A percentile compares a stretch with the other conserved stretches of the same genome.
Conservation (phyloP, 2,113 vertebrate genomes). For the Panthera uncia region DNA sequence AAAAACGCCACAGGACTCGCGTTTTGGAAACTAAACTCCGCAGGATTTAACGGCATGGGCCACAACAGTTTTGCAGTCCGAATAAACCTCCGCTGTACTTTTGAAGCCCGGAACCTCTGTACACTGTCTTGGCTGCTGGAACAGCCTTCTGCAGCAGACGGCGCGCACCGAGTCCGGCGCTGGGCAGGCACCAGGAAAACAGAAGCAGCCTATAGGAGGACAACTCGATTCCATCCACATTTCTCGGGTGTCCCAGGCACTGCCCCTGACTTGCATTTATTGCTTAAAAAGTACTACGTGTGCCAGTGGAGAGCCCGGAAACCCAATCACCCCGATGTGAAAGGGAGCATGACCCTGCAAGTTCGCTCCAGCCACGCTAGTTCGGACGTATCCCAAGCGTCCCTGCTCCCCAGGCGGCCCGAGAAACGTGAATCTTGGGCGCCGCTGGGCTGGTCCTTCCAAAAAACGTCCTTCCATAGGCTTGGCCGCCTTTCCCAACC, state of each 20-base stretch:
- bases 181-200: background rate
- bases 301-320: background rate
- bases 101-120: background rate
- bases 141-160: background rate
- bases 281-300: background rate
- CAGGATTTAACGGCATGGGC: background rate
- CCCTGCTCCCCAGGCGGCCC: background rate
- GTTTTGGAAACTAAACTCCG: background rate
- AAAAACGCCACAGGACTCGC: background rate
- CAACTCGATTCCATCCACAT: background rate
- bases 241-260: background rate
- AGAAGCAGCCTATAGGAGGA: background rate
- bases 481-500: background rate
- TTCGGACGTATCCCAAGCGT: background rate
- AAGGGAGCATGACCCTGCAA: background rate
- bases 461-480: background rate
- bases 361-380: background rate
- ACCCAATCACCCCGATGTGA: background rate
- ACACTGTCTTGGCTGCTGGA: background rate
- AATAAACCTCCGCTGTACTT: background rate
- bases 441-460: background rate
- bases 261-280: background rate
- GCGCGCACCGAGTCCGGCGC: background rate
- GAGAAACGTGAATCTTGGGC: background rate
- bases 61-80: background rate